Base-by-base conservation (phyloP, 1,140 invertebrate genomes). In the Drosophila athabasca region DNA sequence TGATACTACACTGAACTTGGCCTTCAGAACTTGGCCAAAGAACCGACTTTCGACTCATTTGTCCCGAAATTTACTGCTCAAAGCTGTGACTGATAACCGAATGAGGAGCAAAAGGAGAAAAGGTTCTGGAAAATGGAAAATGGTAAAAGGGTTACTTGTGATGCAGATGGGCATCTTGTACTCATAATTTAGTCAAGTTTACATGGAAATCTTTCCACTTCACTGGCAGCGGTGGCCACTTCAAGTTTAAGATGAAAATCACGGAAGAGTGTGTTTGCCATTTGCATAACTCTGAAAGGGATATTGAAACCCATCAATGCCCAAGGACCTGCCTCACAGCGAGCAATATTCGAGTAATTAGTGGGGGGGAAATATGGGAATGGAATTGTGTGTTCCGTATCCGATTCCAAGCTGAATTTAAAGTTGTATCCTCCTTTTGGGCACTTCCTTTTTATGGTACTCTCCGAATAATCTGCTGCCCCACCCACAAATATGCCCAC, bases 1-100 rank as follows among this genome's bases (percentile, higher is more conserved):
- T 85, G 83, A 85, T 65, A 62, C 53, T 51, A 51, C 41, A 44
- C n/a, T 62, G 83, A 88, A 88, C 83, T 88, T 88, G 83, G 71
- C 76, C 83, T 88, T 79, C 51, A 66, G 24, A 26, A n/a, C n/a
- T n/a, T n/a, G 0, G 24, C 24, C 24, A 26, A 26, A 26, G 24
- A 26, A 46, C 62, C 66, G 66, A 64, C 70, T 76, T 80, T 59
- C 66, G 66, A 64, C 70, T 76, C 80, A 83, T 84, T 83, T 83
- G 53, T 1, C 13, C 5, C 62, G 50, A 65, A 79, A 84, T 79
- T 72, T 79, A 83, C 59, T 83, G 74, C 64, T 60, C 53, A 65
- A 62, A 50, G 43, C 64, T 78, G 60, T 83, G 74, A 82, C 69
- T 83, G 70, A 83, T 79, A 83, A 71, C 75, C 61, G 41, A 17